These are phyloP conservation scores for Acromyrmex charruanus DNA, from an alignment of 1,140 invertebrate genomes.

Conservation along the genomic window DNA sequence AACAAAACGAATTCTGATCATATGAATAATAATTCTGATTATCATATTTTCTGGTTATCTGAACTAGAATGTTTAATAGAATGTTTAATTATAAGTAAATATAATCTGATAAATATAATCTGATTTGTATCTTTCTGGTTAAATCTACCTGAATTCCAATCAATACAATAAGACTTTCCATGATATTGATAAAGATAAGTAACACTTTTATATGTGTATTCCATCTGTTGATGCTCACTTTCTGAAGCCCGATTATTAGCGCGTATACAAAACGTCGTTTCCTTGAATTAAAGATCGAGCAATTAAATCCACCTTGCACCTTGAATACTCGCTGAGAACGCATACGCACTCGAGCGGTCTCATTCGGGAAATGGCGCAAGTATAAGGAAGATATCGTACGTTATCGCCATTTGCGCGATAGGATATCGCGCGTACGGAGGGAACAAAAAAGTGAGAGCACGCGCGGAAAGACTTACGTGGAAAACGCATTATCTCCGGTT, in stretches of 20 bases:
- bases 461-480: conserved; percentile 68
- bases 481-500: conserved; percentile 76
- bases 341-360: conserved; percentile 48
- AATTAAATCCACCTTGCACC: conserved; percentile 58
- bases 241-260: conserved; percentile 9
- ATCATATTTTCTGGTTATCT: no score
- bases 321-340: conserved; percentile 19
- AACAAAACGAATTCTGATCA: no score
- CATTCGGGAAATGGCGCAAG: conserved; percentile 47
- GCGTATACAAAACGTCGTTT: background rate
- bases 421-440: conserved; percentile 11
- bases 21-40: no score
- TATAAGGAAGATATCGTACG: conserved; percentile 49
- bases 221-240: background rate
- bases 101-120: no score
- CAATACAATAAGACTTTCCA: no score
- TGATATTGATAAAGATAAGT: background rate
- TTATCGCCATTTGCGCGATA: conserved; percentile 60
- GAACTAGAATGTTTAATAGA: no score
- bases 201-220: background rate
- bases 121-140: no score
- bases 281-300: conserved; percentile 30
- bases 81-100: no score
- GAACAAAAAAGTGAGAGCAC: background rate
- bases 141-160: no score